Evolutionary conservation across 2,113 vertebrate species (phyloP).

Genomic region (Trichechus manatus): DNA sequence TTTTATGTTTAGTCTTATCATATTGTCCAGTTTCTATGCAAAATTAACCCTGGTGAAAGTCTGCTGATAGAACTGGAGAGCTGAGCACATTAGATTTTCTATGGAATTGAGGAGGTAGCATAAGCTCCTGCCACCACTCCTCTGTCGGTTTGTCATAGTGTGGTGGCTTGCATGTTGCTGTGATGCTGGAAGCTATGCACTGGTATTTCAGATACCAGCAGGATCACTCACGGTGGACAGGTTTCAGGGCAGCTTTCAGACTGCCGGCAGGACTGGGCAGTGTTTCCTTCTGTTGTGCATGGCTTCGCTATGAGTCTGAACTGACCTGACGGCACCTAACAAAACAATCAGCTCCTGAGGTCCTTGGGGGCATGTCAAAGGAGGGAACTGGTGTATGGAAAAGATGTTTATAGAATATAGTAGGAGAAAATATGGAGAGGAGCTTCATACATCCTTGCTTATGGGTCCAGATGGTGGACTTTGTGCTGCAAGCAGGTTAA

Average conservation of each 20-base stretch:
- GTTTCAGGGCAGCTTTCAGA: too few relatives aligned
- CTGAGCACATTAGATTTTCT: neutral
- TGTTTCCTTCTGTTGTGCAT: too few relatives aligned
- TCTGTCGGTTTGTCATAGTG: neutral
- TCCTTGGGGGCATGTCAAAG: neutral
- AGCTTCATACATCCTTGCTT: neutral
- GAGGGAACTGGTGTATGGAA: neutral
- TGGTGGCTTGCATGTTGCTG: too few relatives aligned
- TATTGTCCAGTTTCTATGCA: neutral
- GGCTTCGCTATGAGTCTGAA: too few relatives aligned
- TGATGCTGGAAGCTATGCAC: too few relatives aligned
- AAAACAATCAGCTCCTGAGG: too few relatives aligned
- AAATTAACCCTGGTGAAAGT: neutral
- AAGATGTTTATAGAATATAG: neutral
- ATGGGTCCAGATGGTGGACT: neutral
- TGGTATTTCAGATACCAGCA: too few relatives aligned
- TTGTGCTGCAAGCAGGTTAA: neutral
- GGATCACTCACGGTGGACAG: too few relatives aligned
- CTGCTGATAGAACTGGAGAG: neutral
- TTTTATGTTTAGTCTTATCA: constrained; percentile 16
- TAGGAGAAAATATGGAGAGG: neutral
- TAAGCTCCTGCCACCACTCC: neutral
- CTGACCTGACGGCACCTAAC: too few relatives aligned
- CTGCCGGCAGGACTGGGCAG: too few relatives aligned
- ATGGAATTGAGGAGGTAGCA: neutral